These are phyloP conservation scores for Drosophila santomea DNA, from an alignment of 1,140 invertebrate species.

Conservation along the genomic window DNA sequence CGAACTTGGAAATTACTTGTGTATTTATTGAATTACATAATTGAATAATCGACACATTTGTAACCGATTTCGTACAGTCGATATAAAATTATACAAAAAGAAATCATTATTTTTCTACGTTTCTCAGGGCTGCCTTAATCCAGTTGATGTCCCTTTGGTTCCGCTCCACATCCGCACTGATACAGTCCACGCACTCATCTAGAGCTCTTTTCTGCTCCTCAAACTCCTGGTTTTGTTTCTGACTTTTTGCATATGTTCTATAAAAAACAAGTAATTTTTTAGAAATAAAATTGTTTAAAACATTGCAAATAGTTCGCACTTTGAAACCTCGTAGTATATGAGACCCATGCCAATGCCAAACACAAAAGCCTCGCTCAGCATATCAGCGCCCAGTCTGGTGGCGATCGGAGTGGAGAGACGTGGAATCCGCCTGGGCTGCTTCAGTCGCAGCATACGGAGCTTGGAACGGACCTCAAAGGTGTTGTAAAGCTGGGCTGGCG, in stretches of 20 bases:
- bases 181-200: background rate
- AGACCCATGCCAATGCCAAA: constrained; percentile 23
- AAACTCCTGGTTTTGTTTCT: constrained; percentile 13
- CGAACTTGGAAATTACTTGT: too few species aligned
- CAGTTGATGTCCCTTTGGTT: constrained; percentile 40
- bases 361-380: constrained; percentile 52
- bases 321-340: constrained; percentile 33
- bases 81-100: too few species aligned
- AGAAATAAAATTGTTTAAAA: background rate
- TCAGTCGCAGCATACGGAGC: constrained; percentile 43
- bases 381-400: constrained; percentile 33
- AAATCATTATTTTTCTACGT: background rate
- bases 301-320: constrained; percentile 8
- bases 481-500: constrained; percentile 49
- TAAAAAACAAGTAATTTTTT: background rate
- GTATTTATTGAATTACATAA: background rate
- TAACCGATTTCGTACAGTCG: too few species aligned
- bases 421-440: constrained; percentile 46
- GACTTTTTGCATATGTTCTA: constrained; percentile 38
- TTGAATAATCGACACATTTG: too few species aligned
- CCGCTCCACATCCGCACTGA: constrained; percentile 27
- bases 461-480: constrained; percentile 46
- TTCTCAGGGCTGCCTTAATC: constrained; percentile 1
- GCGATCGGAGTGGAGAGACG: constrained; percentile 27
- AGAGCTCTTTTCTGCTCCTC: constrained; percentile 2